phyloP scores from a whole-genome alignment of 2,113 vertebrate species.

The Platanista minor region DNA sequence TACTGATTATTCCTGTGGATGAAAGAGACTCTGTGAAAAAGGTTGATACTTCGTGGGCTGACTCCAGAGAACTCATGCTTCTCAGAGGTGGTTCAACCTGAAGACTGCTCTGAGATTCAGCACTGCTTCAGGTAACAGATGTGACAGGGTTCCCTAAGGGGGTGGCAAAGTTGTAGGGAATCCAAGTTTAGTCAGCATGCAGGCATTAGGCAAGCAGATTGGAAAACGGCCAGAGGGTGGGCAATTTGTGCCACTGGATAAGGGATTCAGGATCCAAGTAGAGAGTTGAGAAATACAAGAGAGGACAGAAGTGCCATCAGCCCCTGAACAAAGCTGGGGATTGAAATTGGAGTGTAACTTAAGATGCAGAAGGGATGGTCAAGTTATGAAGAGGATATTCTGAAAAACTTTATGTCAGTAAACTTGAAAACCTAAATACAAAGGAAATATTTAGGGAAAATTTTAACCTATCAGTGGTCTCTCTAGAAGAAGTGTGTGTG shows the following conservation, averaged over 20 bases:
- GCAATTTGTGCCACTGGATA: background rate
- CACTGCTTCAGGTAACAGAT: fast-evolving
- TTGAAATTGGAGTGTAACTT: background rate
- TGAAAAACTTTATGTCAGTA: background rate
- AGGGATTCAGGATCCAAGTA: background rate
- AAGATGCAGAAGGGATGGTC: background rate
- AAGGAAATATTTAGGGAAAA: background rate
- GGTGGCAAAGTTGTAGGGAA: background rate
- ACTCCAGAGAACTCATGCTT: background rate
- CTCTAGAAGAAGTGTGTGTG: background rate
- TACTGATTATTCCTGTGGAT: background rate
- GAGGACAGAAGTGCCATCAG: background rate
- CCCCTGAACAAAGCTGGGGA: background rate
- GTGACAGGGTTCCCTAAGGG: fast-evolving
- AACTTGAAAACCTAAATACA: background rate
- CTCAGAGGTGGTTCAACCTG: background rate
- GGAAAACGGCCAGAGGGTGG: fast-evolving
- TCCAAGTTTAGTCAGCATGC: background rate
- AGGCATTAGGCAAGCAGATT: background rate
- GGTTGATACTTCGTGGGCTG: fast-evolving
- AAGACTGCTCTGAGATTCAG: background rate
- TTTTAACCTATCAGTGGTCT: background rate
- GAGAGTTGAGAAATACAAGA: background rate
- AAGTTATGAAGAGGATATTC: background rate
- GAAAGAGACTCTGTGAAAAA: background rate